Base-by-base conservation (phyloP, 1,140 invertebrate genomes). In the Batillaria attramentaria region DNA sequence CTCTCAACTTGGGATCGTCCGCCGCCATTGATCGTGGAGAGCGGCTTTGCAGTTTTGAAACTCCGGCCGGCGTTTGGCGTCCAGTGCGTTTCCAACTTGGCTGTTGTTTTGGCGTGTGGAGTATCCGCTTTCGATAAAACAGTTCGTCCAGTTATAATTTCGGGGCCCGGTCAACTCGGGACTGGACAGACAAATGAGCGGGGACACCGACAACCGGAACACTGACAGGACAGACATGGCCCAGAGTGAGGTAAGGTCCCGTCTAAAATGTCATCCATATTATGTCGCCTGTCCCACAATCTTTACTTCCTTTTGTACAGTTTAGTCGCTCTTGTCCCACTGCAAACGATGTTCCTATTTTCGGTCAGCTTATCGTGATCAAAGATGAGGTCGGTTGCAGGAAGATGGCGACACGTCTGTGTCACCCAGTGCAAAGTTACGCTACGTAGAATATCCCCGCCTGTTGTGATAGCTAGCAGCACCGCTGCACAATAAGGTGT, bases 11-110 rank as follows among this genome's bases (percentile, higher is more conserved):
- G 68, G 68, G 33, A 46, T 70, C 68, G 68, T 28, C 68, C 68
- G 68, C 68, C 68, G 68, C 68, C 68, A 70, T 70, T 70, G 68
- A 70, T 70, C 68, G 68, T 13, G n/a, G 39, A 70, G 68, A 39
- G 68, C 68, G 68, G 41, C 42, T 43, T n/a, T n/a, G 31, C 33
- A n/a, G 39, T 70, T 70, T 46, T 3, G n/a, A 70, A 70, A 70
- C 68, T 70, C n/a, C 68, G 33, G 41, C 68, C 68, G 50, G 41
- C 68, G 68, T 39, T 42, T n/a, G 43, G 3, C 10, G n/a, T 70
- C 68, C 37, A 43, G 41, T 24, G 28, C 41, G n/a, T 24, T 46
- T 33, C 24, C 6, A 70, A 18, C n/a, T 43, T 70, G 18, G 13
- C 18, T 24, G 42, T 24, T n/a, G 4, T 41, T 70, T 43, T 70